Conservation (phyloP, 2,888 invertebrate genomes). For the Peribatodes rhomboidaria region DNA sequence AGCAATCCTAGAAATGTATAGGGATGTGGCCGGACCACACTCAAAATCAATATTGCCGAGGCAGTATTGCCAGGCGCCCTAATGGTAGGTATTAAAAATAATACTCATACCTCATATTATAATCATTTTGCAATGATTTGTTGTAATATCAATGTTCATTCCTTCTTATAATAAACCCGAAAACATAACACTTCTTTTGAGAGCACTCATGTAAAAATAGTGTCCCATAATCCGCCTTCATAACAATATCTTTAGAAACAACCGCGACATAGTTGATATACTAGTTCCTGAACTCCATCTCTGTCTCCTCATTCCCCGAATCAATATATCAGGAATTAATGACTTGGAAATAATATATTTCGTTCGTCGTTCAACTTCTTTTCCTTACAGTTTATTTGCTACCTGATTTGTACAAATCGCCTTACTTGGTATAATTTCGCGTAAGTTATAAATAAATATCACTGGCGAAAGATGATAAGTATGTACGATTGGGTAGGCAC, state of each 20-base stretch:
- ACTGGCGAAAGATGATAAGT: slow-evolving; percentile 27
- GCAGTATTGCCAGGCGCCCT: no score
- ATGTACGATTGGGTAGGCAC: slow-evolving; percentile 23
- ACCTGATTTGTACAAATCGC: slow-evolving; percentile 67
- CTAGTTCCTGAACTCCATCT: slow-evolving; percentile 27
- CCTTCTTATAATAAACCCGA: no score
- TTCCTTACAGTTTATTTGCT: slow-evolving; percentile 68
- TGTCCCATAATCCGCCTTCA: neutral
- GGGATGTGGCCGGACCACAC: no score
- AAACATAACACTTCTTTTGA: no score
- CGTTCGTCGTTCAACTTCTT: slow-evolving; percentile 66
- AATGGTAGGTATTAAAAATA: no score
- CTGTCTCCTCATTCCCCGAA: slow-evolving; percentile 55
- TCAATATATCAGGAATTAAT: slow-evolving; percentile 76
- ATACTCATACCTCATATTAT: no score
- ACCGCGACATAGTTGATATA: neutral
- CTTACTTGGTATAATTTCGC: slow-evolving; percentile 51
- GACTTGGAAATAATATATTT: slow-evolving; percentile 78
- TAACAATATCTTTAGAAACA: neutral
- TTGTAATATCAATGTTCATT: no score
- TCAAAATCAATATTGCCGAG: no score
- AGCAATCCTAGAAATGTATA: no score
- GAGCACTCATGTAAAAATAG: no score
- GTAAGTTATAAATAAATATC: slow-evolving; percentile 39
- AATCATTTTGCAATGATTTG: no score